Conservation (phyloP, 23 tunicate species). For the Oikopleura dioica region DNA sequence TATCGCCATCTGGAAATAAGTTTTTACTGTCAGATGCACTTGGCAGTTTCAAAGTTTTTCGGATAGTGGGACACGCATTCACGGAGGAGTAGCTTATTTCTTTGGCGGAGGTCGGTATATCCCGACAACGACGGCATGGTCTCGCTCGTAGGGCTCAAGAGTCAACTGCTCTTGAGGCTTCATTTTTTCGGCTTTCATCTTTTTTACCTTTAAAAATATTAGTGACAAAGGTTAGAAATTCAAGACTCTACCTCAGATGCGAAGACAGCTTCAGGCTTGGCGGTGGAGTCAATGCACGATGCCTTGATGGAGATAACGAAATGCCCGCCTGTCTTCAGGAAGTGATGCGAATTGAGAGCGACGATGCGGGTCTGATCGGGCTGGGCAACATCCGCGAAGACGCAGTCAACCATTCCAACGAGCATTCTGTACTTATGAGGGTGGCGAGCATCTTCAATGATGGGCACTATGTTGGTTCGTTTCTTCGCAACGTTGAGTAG, state of each 20-base stretch:
- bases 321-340: conserved; percentile 58
- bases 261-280: conserved; percentile 93
- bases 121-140: conserved; percentile 91
- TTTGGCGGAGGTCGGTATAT: conserved; percentile 72
- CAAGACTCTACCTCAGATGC: conserved; percentile 51
- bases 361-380: conserved; percentile 95
- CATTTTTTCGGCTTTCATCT: conserved; percentile 76
- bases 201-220: conserved; percentile 59
- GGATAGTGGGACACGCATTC: too few species aligned
- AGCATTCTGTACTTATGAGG: conserved; percentile 69
- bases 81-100: not conserved
- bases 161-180: conserved; percentile 92
- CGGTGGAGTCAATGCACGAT: conserved; percentile 89
- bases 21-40: too few species aligned
- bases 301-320: conserved; percentile 91
- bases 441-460: conserved; percentile 69
- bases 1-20: too few species aligned
- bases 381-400: conserved; percentile 84
- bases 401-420: conserved; percentile 83
- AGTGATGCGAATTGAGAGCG: conserved; percentile 68
- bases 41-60: not conserved
- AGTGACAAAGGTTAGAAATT: too few species aligned
- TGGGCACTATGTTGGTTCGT: conserved; percentile 65
- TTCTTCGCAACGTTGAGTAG: conserved; percentile 80
- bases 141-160: conserved; percentile 82